Evolutionary conservation across 2,888 invertebrate species (phyloP), one percentile per base, ranked within the genome.

Genomic region (Oasisia sp.): DNA sequence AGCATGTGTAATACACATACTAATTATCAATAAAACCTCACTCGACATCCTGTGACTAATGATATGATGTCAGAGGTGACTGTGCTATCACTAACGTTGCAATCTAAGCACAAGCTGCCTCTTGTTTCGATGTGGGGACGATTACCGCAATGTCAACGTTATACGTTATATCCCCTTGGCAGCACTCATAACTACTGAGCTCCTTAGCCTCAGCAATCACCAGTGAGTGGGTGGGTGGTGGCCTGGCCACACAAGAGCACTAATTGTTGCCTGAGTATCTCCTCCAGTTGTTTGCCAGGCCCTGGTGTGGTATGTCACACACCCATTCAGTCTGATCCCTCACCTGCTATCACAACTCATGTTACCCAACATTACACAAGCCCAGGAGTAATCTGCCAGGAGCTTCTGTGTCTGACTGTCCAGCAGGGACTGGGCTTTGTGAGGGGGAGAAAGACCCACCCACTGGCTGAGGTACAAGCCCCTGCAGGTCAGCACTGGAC

Each of bases 361-460:
- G n/a, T 74, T 74, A 74, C 74, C 74, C 74, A 74, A 74, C 74
- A 19, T 74, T 74, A 74, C 74, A 74, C 74, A 74, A 74, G 74
- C 27, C 4, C 74, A 27, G 74, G 74, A 74, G n/a, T 74, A 74
- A 74, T 74, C 74, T 74, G 27, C 74, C 7, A 7, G 74, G 27
- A 27, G 74, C 27, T 19, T 74, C 74, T 27, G 74, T 74, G 14
- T 74, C 19, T 27, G 27, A 74, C 27, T 74, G 74, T 74, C 74
- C 74, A 27, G 58, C 58, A 58, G 14, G 14, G 58, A 19, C 58
- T 19, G 58, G 74, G 74, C 74, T 27, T 74, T 74, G 74, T 74
- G 27, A 27, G 74, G 74, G 74, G 19, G 56, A 74, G 74, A 74
- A 74, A 74, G 74, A 27, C 74, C n/a, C 19, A 58, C 58, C 27